These are phyloP conservation scores for Talpa occidentalis DNA, from an alignment of 2,113 vertebrate genomes.

Conservation along the genomic window DNA sequence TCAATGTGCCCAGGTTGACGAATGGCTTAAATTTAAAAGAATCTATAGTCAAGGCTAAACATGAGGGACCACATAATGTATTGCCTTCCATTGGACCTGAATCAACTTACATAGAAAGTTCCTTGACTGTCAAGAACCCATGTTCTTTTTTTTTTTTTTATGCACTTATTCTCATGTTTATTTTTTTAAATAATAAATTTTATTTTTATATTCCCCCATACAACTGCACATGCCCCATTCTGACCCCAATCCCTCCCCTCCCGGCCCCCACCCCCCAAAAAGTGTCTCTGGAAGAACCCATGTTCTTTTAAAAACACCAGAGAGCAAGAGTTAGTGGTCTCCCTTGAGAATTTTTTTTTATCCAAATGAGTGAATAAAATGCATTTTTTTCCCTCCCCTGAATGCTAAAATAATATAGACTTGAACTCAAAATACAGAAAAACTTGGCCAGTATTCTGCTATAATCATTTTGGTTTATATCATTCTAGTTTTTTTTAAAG, in stretches of 20 bases:
- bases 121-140: background rate
- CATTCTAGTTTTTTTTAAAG: background rate
- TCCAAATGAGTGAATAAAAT: constrained; percentile 30
- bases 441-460: background rate
- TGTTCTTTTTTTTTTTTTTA: too few relatives aligned
- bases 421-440: background rate
- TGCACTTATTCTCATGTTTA: too few relatives aligned
- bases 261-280: too few relatives aligned
- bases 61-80: background rate
- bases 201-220: too few relatives aligned
- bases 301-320: background rate
- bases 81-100: background rate
- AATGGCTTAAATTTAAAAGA: background rate
- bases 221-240: too few relatives aligned
- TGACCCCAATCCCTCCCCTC: too few relatives aligned
- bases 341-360: background rate
- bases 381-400: background rate
- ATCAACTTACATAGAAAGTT: background rate
- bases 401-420: background rate
- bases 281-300: too few relatives aligned
- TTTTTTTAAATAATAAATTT: too few relatives aligned
- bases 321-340: background rate
- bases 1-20: background rate
- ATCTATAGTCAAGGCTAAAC: background rate
- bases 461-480: background rate